Evolutionary conservation across 2,888 invertebrate genomes (phyloP).

Genomic region (Timandra comae): DNA sequence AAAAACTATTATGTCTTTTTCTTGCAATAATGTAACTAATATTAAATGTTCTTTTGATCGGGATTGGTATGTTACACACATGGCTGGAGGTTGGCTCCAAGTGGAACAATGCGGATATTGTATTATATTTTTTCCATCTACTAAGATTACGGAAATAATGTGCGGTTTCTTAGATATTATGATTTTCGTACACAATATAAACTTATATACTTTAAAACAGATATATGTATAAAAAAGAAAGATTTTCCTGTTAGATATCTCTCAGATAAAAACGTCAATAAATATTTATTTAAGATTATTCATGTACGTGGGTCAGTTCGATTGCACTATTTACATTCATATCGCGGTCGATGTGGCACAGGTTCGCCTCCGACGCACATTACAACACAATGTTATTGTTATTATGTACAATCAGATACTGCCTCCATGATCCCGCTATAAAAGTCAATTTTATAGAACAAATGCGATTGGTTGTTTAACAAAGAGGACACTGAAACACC

Average conservation of each 20-base stretch:
- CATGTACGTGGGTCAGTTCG: not conserved
- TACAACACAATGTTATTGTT: constrained; percentile 23
- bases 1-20: constrained; percentile 8
- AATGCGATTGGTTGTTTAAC: constrained; percentile 33
- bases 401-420: constrained; percentile 26
- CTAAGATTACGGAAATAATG: too few relatives aligned
- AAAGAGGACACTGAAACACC: constrained; percentile 23
- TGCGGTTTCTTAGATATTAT: too few relatives aligned
- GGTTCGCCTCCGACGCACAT: constrained; percentile 17
- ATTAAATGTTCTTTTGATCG: constrained; percentile 5
- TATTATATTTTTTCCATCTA: too few relatives aligned
- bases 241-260: not conserved
- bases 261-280: not conserved
- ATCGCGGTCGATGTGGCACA: constrained; percentile 10
- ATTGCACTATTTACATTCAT: constrained; percentile 16
- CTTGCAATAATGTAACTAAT: constrained; percentile 1
- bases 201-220: too few relatives aligned
- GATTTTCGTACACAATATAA: too few relatives aligned
- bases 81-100: too few relatives aligned
- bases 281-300: not conserved
- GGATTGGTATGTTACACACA: too few relatives aligned
- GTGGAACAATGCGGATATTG: too few relatives aligned
- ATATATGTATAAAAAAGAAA: too few relatives aligned
- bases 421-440: constrained; percentile 23
- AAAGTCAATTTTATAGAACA: constrained; percentile 25